These are phyloP conservation scores for Bovichtus diacanthus DNA, from an alignment of 2,797 vertebrate genomes.

Conservation along the genomic window DNA sequence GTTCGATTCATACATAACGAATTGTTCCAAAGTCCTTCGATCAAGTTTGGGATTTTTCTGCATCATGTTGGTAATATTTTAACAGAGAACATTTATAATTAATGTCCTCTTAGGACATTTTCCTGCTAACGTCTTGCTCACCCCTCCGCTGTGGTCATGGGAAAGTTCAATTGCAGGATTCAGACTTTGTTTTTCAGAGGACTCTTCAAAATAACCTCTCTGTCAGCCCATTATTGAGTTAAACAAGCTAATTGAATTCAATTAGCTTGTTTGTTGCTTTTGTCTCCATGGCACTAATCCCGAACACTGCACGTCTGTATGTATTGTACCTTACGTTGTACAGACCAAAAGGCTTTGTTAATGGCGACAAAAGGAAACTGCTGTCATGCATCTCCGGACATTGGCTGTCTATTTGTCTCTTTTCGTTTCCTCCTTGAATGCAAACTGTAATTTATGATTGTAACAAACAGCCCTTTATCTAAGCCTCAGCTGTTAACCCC, in stretches of 20 bases:
- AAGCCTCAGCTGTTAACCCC: slow-evolving; percentile 21
- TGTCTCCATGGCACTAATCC: neutral
- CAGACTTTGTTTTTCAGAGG: neutral
- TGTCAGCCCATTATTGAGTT: too few species aligned
- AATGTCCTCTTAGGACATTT: too few species aligned
- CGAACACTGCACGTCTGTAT: neutral
- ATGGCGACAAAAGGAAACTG: neutral
- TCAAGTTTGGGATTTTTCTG: neutral
- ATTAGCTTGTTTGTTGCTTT: neutral
- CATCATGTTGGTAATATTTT: neutral
- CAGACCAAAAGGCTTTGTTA: neutral
- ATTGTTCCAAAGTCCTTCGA: neutral
- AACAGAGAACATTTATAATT: neutral
- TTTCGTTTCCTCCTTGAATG: neutral
- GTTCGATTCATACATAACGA: neutral
- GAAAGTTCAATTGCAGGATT: neutral
- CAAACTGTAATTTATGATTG: too few species aligned
- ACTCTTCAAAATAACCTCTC: neutral
- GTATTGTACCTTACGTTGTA: neutral
- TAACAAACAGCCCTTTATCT: neutral
- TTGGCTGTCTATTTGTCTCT: neutral
- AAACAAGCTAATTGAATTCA: neutral
- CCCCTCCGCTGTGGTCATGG: neutral
- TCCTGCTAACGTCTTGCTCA: too few species aligned
- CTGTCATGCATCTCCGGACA: neutral